Evolutionary conservation across 1,140 invertebrate genomes (phyloP).

Genomic region (Campoletis sonorensis): DNA sequence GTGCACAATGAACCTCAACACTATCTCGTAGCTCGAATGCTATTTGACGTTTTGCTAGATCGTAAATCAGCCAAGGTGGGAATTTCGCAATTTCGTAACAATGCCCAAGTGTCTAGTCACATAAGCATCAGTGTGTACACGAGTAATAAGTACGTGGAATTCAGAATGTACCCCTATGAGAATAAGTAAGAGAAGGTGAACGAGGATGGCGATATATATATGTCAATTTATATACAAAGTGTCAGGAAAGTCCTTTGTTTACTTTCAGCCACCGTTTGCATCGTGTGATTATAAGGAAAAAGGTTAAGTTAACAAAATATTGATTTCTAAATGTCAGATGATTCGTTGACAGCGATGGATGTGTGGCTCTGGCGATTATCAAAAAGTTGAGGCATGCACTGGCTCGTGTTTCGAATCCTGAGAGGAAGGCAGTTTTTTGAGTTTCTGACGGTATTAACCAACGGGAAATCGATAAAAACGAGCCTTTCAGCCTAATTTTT

Average conservation of each 20-base stretch:
- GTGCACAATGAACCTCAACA: too few relatives aligned
- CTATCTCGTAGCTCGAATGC: background rate
- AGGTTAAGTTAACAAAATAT: background rate
- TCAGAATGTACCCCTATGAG: too few relatives aligned
- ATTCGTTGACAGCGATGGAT: too few relatives aligned
- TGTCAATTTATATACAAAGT: background rate
- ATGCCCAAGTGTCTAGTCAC: background rate
- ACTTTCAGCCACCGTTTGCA: too few relatives aligned
- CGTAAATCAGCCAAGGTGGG: background rate
- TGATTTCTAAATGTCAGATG: background rate
- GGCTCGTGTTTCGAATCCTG: too few relatives aligned
- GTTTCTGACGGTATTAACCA: too few relatives aligned
- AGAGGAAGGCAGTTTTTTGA: too few relatives aligned
- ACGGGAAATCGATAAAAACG: too few relatives aligned
- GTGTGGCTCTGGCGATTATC: too few relatives aligned
- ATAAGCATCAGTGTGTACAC: background rate
- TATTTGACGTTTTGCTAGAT: background rate
- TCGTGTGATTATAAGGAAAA: background rate
- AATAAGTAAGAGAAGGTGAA: background rate
- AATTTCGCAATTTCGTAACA: background rate
- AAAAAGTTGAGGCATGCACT: too few relatives aligned
- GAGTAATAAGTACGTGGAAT: background rate
- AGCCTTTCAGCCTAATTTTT: too few relatives aligned
- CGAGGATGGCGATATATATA: background rate
- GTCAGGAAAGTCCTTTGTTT: too few relatives aligned